Conservation (phyloP, 2,113 vertebrate species). For the Chelonoidis abingdonii region DNA sequence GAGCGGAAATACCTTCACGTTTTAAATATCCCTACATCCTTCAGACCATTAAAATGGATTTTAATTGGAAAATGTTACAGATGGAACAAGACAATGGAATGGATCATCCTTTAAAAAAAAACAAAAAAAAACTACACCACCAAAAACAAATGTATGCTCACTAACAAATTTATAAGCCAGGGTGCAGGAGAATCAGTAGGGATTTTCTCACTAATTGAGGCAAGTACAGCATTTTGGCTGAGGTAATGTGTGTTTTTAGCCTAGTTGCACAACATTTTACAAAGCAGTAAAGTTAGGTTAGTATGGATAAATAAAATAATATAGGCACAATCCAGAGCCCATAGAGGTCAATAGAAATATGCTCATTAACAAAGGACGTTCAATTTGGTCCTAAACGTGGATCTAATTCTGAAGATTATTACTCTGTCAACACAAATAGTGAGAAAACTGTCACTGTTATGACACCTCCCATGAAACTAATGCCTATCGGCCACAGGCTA, state of each 20-base stretch:
- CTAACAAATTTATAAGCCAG: background rate
- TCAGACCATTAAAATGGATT: background rate
- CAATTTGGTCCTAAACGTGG: background rate
- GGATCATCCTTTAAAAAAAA: background rate
- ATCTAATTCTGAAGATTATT: background rate
- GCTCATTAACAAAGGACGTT: background rate
- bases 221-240: background rate
- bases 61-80: conserved; percentile 9
- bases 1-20: conserved; percentile 12
- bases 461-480: background rate
- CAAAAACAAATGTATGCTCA: background rate
- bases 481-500: background rate
- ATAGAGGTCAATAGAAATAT: background rate
- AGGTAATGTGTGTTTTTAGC: background rate
- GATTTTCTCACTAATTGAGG: background rate
- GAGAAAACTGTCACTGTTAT: background rate
- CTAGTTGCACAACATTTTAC: background rate
- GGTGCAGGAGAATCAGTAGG: background rate
- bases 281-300: background rate
- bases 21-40: conserved; percentile 30
- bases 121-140: background rate
- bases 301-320: background rate
- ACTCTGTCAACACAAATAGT: background rate
- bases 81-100: background rate
- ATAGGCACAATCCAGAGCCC: background rate